Base-by-base conservation (phyloP, 2,113 vertebrate species). In the Saguinus midas region DNA sequence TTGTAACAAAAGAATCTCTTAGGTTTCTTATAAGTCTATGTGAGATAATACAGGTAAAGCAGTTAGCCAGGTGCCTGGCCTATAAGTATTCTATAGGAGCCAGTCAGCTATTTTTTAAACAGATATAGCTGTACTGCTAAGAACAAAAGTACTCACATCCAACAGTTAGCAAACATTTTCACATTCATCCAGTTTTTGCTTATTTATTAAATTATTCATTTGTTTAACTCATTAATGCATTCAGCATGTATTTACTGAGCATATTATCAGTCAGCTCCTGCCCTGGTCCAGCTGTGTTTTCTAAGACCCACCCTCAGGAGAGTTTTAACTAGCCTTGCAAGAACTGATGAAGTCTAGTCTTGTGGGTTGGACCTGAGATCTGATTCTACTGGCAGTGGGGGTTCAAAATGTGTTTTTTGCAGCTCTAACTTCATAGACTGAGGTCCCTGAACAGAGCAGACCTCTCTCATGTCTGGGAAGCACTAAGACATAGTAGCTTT, bases 71-170 rank as follows among this genome's bases (percentile, higher is more conserved):
- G 48, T 61, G 14, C 45, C 83, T 95, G 88, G 35, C 52, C 27
- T 32, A 0, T 64, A 29, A 64, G 27, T 64, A 64, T 64, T 64
- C 12, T 32, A 14, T 66, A 79, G 73, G 68, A 40, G 57, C 84
- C 87, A 91, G 57, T 84, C 87, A 89, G 57, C 48, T 81, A 32
- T 57, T 93, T 80, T 79, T 75, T 68, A 94, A 92, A 52, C 43
- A 8, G 52, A 48, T 75, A 11, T 48, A 61, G 5, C 37, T 84
- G 37, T 83, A 23, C 64, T 12, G 9, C 35, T 48, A 68, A 78
- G 61, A 92, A n/a, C 80, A 32, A 11, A 90, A 90, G 61, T 52
- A 48, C 61, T 94, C 29, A 29, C 45, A 40, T 48, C 68, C 10
- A 64, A 73, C 37, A 55, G 37, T 50, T 87, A 55, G 45, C 40